Conservation (phyloP, 2,888 invertebrate genomes). For the Nebria salina region DNA sequence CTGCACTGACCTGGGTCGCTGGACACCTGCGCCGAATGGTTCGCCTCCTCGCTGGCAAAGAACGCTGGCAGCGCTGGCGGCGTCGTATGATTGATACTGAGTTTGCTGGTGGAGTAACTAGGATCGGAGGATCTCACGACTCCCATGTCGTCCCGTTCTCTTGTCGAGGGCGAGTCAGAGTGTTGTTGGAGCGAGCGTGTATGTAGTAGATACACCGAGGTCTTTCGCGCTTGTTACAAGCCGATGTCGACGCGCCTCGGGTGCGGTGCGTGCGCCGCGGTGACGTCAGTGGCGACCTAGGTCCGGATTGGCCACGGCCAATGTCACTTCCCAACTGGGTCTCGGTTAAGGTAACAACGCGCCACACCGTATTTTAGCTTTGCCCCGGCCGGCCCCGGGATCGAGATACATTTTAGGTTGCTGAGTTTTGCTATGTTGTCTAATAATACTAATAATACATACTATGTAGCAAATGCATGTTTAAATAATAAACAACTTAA, state of each 20-base stretch:
- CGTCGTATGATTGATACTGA: constrained; percentile 4
- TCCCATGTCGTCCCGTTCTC: constrained; percentile 36
- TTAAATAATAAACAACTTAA: too few species aligned
- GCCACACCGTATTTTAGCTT: not conserved
- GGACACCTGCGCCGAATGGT: constrained; percentile 34
- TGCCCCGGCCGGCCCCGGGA: not conserved
- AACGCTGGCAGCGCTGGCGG: constrained; percentile 3
- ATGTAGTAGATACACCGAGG: not conserved
- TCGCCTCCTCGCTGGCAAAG: constrained; percentile 13
- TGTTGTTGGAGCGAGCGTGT: constrained; percentile 24
- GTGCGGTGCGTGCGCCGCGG: constrained; percentile 56
- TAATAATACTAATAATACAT: too few species aligned
- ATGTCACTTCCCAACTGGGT: constrained; percentile 54
- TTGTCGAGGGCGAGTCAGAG: constrained; percentile 49
- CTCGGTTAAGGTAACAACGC: constrained; percentile 59
- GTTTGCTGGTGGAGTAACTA: constrained; percentile 11
- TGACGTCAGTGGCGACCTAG: constrained; percentile 73
- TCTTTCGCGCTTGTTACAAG: constrained; percentile 52
- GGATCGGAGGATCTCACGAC: constrained; percentile 26
- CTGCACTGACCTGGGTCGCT: constrained; percentile 28
- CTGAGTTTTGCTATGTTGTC: not conserved
- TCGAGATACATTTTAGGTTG: not conserved
- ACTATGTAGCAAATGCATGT: too few species aligned
- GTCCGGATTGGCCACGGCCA: constrained; percentile 60
- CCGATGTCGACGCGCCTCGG: constrained; percentile 50